Base-by-base conservation (phyloP, 2,888 invertebrate genomes). In the Chrysolina oricalcia region DNA sequence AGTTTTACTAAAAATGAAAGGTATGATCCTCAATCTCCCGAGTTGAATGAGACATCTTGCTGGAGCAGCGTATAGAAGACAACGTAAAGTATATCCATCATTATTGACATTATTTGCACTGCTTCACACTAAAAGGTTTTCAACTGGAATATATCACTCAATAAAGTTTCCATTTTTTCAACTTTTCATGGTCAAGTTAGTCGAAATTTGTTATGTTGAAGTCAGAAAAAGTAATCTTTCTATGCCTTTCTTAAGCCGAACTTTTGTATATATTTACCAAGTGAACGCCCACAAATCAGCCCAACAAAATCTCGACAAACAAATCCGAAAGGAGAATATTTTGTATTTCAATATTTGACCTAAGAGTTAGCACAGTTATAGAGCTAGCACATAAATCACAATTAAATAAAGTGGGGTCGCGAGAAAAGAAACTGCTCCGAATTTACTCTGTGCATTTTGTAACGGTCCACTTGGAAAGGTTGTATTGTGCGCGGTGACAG, bases 371-470 rank as follows among this genome's bases (percentile, higher is more conserved):
- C 72, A 70, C 73, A 73, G 77, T 73, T 75, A 78, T 79, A 78
- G 76, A 78, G 76, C 71, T 65, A 69, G 77, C 73, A 74, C 78
- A 83, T 84, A 84, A 84, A 84, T 84, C 84, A 84, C 81, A 83
- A 84, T 84, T 83, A 83, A 84, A 81, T 82, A 76, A 81, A 82
- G 79, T 79, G 80, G 83, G 82, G 79, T 78, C 74, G 76, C 75
- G 70, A 70, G 79, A 78, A 80, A 83, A 82, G 81, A 81, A 81
- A 80, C 80, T 80, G 80, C 77, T 79, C 78, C 74, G 79, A 80
- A 80, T 81, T 81, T 81, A 77, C 80, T 79, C 77, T 78, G 77
- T 81, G 75, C 73, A 75, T 78, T 78, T 78, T 70, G 80, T 76
- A 82, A 83, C 81, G 82, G 82, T 82, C 81, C 82, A 82, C 81